Conservation (phyloP, 2,797 vertebrate genomes). For the Muscicapa comitata region DNA sequence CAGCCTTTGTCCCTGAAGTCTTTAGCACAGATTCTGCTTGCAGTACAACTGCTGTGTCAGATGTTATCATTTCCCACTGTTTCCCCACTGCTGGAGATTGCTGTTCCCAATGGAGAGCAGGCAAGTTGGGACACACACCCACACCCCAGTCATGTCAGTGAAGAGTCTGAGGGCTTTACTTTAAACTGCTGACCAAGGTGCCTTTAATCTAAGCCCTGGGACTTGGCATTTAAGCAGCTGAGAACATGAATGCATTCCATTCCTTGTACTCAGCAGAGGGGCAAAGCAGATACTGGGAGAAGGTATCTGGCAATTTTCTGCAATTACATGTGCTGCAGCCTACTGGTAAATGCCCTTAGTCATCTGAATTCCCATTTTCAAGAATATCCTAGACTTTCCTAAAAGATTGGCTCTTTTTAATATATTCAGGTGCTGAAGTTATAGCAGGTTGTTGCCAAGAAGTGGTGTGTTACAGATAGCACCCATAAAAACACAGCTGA, state of each 20-base stretch:
- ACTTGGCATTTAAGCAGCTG: not conserved
- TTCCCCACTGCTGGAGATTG: not conserved
- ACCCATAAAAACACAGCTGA: not conserved
- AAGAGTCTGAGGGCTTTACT: not conserved
- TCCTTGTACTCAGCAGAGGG: not conserved
- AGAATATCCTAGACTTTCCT: not conserved
- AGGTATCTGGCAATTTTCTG: not conserved
- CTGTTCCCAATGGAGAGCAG: not conserved
- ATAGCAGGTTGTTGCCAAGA: not conserved
- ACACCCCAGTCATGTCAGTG: not conserved
- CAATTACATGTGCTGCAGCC: not conserved
- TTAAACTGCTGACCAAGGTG: not conserved
- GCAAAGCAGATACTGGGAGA: not conserved
- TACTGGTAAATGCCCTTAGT: not conserved
- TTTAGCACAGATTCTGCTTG: not conserved
- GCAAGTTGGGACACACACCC: conserved; percentile 11
- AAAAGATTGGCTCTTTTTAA: not conserved
- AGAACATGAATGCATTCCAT: not conserved
- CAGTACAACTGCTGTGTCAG: not conserved
- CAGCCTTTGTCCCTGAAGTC: not conserved
- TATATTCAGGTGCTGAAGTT: not conserved
- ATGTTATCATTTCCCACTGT: not conserved
- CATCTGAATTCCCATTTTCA: conserved; percentile 4
- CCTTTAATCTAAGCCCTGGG: not conserved
- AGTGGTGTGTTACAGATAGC: not conserved